Evolutionary conservation across 2,888 invertebrate species (phyloP).

Genomic region (Eristalis tenax): DNA sequence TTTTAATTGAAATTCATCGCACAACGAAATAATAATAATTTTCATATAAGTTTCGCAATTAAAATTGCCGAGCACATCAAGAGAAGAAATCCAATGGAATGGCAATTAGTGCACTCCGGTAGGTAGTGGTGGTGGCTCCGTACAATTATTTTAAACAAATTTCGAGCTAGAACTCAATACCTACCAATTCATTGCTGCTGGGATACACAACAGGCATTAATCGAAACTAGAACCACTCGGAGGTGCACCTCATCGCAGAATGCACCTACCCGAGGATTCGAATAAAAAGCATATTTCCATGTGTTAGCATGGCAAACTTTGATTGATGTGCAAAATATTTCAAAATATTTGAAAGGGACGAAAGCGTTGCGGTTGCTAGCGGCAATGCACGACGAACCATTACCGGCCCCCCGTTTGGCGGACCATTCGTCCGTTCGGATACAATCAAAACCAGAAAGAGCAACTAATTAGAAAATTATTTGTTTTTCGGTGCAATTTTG

Average conservation of each 20-base stretch:
- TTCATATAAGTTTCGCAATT: constrained; percentile 64
- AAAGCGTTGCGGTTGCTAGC: constrained; percentile 41
- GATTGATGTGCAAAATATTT: constrained; percentile 69
- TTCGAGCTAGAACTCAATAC: constrained; percentile 42
- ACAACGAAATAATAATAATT: constrained; percentile 61
- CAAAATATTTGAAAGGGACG: constrained; percentile 61
- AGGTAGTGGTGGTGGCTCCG: not conserved
- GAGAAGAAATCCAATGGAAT: constrained; percentile 20
- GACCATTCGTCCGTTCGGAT: not conserved
- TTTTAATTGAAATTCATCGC: constrained; percentile 40
- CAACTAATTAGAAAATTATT: constrained; percentile 73
- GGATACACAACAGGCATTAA: constrained; percentile 44
- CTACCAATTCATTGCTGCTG: constrained; percentile 38
- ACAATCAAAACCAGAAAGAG: constrained; percentile 59
- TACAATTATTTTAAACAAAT: constrained; percentile 48
- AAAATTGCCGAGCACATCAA: constrained; percentile 45
- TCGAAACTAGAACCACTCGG: constrained; percentile 56
- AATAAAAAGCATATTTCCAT: constrained; percentile 61
- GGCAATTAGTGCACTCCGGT: constrained; percentile 5
- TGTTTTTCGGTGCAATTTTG: constrained; percentile 71
- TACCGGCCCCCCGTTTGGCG: not conserved
- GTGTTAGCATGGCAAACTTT: constrained; percentile 53
- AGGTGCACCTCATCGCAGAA: constrained; percentile 61
- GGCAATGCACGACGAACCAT: not conserved
- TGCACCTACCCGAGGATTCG: constrained; percentile 53